These are phyloP conservation scores for Sphinx pinastri DNA, from an alignment of 2,888 invertebrate species.

Conservation along the genomic window DNA sequence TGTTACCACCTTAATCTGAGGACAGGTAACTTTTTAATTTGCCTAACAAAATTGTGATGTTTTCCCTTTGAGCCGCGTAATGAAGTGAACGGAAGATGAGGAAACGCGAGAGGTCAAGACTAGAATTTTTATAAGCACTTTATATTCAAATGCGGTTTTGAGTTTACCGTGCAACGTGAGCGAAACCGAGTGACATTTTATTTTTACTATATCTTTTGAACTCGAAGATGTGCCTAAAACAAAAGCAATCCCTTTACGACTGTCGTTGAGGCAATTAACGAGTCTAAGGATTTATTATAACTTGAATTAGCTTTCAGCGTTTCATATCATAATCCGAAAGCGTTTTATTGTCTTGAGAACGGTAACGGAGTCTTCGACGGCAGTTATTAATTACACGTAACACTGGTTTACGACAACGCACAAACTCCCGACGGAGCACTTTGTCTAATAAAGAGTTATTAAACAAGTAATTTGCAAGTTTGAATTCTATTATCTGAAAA, in stretches of 20 bases:
- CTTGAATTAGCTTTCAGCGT: conserved; percentile 75
- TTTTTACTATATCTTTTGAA: conserved; percentile 63
- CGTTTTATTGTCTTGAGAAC: conserved; percentile 68
- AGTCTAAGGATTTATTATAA: conserved; percentile 74
- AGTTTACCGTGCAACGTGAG: conserved; percentile 52
- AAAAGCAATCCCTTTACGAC: conserved; percentile 67
- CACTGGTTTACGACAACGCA: conserved; percentile 56
- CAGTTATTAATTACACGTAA: conserved; percentile 73
- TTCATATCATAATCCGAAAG: conserved; percentile 77
- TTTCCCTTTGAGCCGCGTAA: conserved; percentile 70
- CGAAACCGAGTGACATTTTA: conserved; percentile 47
- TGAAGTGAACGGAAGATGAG: conserved; percentile 61
- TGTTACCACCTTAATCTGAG: conserved; percentile 70
- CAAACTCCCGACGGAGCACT: conserved; percentile 51
- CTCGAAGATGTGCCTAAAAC: conserved; percentile 60
- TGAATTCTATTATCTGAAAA: conserved; percentile 47
- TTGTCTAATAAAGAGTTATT: conserved; percentile 56
- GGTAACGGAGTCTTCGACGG: conserved; percentile 47
- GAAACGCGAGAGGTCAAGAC: conserved; percentile 44
- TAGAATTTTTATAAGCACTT: conserved; percentile 67
- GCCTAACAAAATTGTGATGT: conserved; percentile 74
- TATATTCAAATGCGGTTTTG: conserved; percentile 46
- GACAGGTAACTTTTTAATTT: conserved; percentile 79
- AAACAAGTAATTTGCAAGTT: conserved; percentile 50
- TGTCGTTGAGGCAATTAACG: conserved; percentile 72